Conservation (phyloP, 2,797 vertebrate species). For the Diplodus puntazzo region DNA sequence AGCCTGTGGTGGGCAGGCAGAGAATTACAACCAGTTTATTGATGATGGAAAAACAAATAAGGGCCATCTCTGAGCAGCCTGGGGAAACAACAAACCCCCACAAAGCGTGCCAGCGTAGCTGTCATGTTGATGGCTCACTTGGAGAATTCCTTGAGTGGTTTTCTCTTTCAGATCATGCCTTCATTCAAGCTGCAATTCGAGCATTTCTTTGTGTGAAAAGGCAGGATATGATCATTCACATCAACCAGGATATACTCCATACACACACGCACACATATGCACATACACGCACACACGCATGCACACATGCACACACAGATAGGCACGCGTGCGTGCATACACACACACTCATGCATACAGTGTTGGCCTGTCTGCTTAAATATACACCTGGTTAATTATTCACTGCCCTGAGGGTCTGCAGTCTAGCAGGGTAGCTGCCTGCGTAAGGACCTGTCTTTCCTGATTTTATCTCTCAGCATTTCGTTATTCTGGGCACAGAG, state of each 20-base stretch:
- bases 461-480: conserved; percentile 75
- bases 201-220: conserved; percentile 13
- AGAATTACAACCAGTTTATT: conserved; percentile 53
- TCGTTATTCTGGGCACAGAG: conserved; percentile 72
- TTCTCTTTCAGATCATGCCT: conserved; percentile 7
- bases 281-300: background rate
- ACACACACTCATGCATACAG: conserved; percentile 12
- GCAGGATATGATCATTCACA: conserved; percentile 29
- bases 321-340: background rate
- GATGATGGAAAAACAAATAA: conserved; percentile 71
- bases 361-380: conserved; percentile 54
- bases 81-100: conserved; percentile 29
- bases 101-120: background rate
- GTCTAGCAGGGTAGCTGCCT: conserved; percentile 58
- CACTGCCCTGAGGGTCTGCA: conserved; percentile 61
- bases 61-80: conserved; percentile 31
- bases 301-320: too few species aligned
- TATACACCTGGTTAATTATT: conserved; percentile 76
- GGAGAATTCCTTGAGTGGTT: background rate
- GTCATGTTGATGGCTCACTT: conserved; percentile 8
- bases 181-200: background rate
- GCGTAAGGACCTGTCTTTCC: conserved; percentile 71
- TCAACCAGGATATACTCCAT: conserved; percentile 17
- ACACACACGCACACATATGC: conserved; percentile 14
- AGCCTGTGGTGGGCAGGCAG: conserved; percentile 33